Conservation (phyloP, 92 coral and sea anemone genomes). For the Montipora capitata region DNA sequence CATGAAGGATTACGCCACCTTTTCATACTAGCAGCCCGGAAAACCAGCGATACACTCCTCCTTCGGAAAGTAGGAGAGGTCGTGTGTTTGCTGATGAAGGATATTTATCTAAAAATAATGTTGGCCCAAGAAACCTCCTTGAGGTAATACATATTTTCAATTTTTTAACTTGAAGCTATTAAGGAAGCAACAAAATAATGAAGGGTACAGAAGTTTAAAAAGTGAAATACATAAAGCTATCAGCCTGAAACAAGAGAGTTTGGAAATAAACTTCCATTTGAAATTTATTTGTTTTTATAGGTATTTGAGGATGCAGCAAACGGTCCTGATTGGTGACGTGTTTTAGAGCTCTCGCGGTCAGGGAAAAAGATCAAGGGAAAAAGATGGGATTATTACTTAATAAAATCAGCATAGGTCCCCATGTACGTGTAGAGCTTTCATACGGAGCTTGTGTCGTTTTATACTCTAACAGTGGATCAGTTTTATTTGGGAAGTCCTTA, state of each 20-base stretch:
- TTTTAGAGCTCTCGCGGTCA: not conserved
- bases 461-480: not conserved
- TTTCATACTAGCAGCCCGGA: constrained; percentile 94
- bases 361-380: too few relatives aligned
- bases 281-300: constrained; percentile 26
- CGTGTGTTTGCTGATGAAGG: constrained; percentile 86
- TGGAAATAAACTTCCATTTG: too few relatives aligned
- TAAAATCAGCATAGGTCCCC: too few relatives aligned
- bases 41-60: constrained; percentile 90
- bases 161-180: not conserved
- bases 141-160: constrained; percentile 54
- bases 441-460: not conserved
- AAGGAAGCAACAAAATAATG: too few relatives aligned
- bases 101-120: constrained; percentile 74
- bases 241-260: too few relatives aligned
- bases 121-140: constrained; percentile 94
- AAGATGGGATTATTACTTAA: too few relatives aligned
- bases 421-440: too few relatives aligned
- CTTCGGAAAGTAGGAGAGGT: constrained; percentile 84
- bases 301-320: constrained; percentile 84
- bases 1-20: constrained; percentile 88
- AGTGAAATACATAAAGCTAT: too few relatives aligned
- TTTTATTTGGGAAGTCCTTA: too few relatives aligned
- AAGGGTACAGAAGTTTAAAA: too few relatives aligned
- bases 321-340: constrained; percentile 25